Base-by-base conservation (phyloP, 1,140 invertebrate genomes). In the Trachelipus rathkii region DNA sequence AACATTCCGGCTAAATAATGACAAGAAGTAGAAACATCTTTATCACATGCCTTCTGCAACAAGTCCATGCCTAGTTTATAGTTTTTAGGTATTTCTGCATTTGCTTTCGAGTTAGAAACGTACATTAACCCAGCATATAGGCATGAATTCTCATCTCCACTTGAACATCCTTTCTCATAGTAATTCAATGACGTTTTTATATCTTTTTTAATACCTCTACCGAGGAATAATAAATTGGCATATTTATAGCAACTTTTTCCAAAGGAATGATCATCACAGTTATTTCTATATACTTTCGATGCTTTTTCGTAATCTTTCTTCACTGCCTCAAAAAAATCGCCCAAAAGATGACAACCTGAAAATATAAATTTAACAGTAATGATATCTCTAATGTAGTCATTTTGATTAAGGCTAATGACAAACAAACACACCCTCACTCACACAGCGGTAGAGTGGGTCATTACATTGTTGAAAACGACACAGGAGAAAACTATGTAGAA, bases 311-410 rank as follows among this genome's bases (percentile, higher is more conserved):
- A 90, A 82, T 97, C 91, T 82, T 90, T 90, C 81, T 92, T 91
- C 0, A 96, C 89, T 0, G 89, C 87, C 84, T 96, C 93, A 44
- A 94, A 86, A 85, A 92, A 97, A 85, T 96, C 94, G 0, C 91
- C 95, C 3, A 97, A 86, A 66, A 96, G 85, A 85, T 96, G 94
- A 84, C 95, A 97, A n/a, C 91, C 94, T 94, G 77, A n/a, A 88
- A 85, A 33, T 3, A 3, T 71, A 69, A 70, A 77, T 72, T 73
- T 24, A 78, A 76, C 45, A 68, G 66, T 44, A 4, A 4, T 3
- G 8, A 60, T 4, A 4, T 60, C 8, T 33, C 6, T 6, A 33
- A 33, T 33, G 1, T 33, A 33, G 33, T 33, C 6, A 33, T 33
- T 33, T 6, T 33, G 33, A 33, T 33, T 33, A 33, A 33, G 33